Evolutionary conservation across 2,797 vertebrate genomes (phyloP).

Genomic region (Lophura swinhoii): DNA sequence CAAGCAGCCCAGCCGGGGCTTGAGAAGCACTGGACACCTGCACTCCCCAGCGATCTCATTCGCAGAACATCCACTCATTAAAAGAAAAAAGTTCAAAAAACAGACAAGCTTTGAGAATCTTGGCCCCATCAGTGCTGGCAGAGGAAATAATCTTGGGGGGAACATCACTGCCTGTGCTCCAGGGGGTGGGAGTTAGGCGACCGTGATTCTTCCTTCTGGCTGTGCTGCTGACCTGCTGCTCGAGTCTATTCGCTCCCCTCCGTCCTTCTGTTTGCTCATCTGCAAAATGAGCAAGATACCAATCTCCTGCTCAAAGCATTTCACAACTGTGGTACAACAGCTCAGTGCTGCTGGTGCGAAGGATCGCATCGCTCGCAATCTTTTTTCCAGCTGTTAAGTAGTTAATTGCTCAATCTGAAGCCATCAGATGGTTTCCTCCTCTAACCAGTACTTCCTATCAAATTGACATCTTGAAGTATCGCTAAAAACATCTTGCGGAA

Average conservation of each 20-base stretch:
- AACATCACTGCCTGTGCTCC: neutral
- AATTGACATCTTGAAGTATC: conserved; percentile 40
- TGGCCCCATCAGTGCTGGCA: neutral
- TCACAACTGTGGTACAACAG: conserved; percentile 48
- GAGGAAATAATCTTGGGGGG: conserved; percentile 37
- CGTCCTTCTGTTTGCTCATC: conserved; percentile 67
- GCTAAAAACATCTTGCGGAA: conserved; percentile 10
- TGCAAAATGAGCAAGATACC: conserved; percentile 71
- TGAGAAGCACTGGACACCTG: accelerated
- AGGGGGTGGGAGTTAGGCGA: conserved; percentile 4
- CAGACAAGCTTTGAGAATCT: neutral
- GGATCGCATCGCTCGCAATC: conserved; percentile 32
- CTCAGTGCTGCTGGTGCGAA: conserved; percentile 26
- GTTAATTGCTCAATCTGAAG: conserved; percentile 65
- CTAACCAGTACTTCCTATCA: conserved; percentile 49
- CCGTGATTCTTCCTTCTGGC: conserved; percentile 19
- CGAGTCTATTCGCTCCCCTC: conserved; percentile 43
- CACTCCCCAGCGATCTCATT: accelerated
- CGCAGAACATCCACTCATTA: accelerated
- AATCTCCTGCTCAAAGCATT: conserved; percentile 67
- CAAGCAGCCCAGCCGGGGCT: too few species aligned
- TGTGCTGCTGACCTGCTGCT: conserved; percentile 63
- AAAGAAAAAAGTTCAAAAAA: neutral
- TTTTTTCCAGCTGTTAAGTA: conserved; percentile 72
- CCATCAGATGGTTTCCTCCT: conserved; percentile 57